Base-by-base conservation (phyloP, 64 coral and sea anemone species). In the Stichodactyla helianthus region DNA sequence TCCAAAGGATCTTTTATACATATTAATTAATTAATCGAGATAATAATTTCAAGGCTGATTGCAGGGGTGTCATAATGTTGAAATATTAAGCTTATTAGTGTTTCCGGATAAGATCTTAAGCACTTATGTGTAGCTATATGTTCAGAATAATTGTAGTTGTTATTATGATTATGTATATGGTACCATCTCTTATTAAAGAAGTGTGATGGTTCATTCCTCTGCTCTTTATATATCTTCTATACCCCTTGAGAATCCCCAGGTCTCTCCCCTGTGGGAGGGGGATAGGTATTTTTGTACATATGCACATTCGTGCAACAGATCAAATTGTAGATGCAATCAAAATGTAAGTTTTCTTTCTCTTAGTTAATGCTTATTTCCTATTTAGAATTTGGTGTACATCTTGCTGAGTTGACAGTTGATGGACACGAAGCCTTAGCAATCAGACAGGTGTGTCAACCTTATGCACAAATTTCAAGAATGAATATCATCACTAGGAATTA, bases 341-440 rank as follows among this genome's bases (percentile, higher is more conserved):
- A 44, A 44, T 2, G 4, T 44, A 44, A 44, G 35, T 44, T 65
- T 65, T 65, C 6, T 0, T 65, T 16, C 18, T 19, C 14, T 65
- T 16, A 65, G 17, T 65, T 18, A 70, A 20, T 62, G 35, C 8
- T 15, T 11, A 58, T 15, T 58, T 11, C 55, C 0, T 70, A 79
- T 89, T 10, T 44, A 99, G 97, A 99, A 15, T 99, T 95, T 93
- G 97, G 97, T 70, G 93, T 99, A 28, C 90, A 99, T 81, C 91
- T 99, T 71, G 97, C 97, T 20, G 90, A 99, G 59, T 85, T 99
- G 28, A 93, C 93, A 23, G 65, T 95, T 85, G 93, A 99, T 83
- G 86, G 55, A 86, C 79, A 55, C 55, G 97, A 93, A n/a, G 90
- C 93, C 54, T 71, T 99, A 9, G 93, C 93, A 7, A 95, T 99